Percentiles rank a stretch among this genome's conserved stretches.
phyloP scores from a whole-genome alignment of 2,888 invertebrate genomes.

The Drosophila melanocephala region DNA sequence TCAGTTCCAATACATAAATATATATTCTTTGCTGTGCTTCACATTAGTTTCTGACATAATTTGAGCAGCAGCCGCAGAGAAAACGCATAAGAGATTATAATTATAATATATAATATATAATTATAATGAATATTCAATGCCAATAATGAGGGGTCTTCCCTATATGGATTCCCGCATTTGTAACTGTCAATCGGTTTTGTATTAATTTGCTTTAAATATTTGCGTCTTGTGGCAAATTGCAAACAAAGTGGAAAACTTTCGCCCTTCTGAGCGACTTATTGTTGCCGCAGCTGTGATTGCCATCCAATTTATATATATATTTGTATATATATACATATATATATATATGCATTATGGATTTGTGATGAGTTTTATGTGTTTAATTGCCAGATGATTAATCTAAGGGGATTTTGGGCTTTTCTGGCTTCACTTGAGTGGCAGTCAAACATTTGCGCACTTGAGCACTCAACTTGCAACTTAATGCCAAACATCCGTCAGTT shows the following conservation, averaged over 20 bases:
- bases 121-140: constrained; percentile 21
- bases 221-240: constrained; percentile 12
- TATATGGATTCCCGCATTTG: constrained; percentile 27
- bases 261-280: constrained; percentile 5
- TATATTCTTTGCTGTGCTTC: not conserved
- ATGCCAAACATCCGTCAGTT: constrained; percentile 66
- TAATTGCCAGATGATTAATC: constrained; percentile 73
- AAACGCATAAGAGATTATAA: not conserved
- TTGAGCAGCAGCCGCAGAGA: not conserved
- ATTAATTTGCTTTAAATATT: constrained; percentile 32
- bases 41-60: not conserved
- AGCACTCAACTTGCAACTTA: constrained; percentile 72
- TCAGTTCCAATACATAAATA: not conserved
- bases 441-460: constrained; percentile 71
- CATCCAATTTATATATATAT: not conserved
- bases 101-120: not conserved
- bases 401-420: constrained; percentile 19
- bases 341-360: constrained; percentile 48
- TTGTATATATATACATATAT: not conserved
- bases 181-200: constrained; percentile 19
- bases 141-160: constrained; percentile 17
- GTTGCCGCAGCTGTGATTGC: constrained; percentile 12
- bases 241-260: constrained; percentile 44
- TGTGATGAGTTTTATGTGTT: constrained; percentile 55
- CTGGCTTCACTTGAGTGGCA: constrained; percentile 65